A percentile compares a stretch with the other conserved stretches of the same genome.
Conservation (phyloP, 2,797 vertebrate species). For the Pogoniulus pusillus region DNA sequence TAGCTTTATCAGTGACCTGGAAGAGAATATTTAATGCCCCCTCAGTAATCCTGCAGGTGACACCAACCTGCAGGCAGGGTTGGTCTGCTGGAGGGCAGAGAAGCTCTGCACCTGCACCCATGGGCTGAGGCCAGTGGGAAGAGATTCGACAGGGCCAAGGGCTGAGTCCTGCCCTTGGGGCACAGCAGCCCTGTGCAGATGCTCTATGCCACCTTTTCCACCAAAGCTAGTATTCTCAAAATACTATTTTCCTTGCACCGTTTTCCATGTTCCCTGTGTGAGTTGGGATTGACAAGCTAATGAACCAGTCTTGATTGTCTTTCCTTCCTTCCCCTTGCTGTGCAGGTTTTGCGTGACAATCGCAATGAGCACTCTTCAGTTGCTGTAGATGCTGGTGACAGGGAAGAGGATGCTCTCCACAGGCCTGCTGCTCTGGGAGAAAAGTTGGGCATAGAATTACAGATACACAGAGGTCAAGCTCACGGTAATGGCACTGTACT, state of each 20-base stretch:
- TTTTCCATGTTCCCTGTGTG: not conserved
- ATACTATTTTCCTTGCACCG: not conserved
- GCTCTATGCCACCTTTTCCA: not conserved
- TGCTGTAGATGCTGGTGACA: conserved; percentile 41
- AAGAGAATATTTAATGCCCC: no score
- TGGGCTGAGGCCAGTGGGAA: no score
- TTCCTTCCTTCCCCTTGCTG: not conserved
- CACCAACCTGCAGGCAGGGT: no score
- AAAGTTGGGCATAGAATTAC: conserved; percentile 62
- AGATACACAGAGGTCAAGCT: conserved; percentile 63
- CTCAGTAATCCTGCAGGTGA: no score
- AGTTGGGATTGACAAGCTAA: not conserved
- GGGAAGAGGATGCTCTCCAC: not conserved
- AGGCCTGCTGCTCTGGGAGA: conserved; percentile 55
- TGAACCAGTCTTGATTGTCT: not conserved
- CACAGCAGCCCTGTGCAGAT: no score
- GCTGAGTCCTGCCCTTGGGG: no score
- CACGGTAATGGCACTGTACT: conserved; percentile 75
- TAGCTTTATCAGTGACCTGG: not conserved
- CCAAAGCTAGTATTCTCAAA: not conserved
- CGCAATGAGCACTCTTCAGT: conserved; percentile 72
- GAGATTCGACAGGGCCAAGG: no score
- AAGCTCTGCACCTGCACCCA: no score
- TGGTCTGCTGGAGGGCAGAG: no score
- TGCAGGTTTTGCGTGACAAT: conserved; percentile 75